These are phyloP conservation scores for Synanceia verrucosa DNA, from an alignment of 2,797 vertebrate species.

Conservation along the genomic window DNA sequence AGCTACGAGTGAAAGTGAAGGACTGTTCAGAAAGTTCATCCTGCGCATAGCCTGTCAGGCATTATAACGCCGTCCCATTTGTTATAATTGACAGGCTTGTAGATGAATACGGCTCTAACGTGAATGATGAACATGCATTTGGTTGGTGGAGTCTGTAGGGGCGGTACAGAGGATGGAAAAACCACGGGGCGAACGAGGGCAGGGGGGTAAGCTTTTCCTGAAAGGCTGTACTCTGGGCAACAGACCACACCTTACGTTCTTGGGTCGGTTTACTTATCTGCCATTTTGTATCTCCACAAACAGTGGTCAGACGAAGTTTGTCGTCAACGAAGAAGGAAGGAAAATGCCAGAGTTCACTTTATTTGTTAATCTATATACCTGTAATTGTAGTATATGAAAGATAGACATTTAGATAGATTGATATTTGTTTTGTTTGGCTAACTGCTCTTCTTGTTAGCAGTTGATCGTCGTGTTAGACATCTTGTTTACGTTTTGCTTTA, in stretches of 20 bases:
- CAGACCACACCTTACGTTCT: not conserved
- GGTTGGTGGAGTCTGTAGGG: not conserved
- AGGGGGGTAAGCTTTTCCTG: conserved; percentile 13
- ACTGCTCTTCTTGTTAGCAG: not conserved
- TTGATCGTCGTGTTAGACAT: not conserved
- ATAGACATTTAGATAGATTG: not conserved
- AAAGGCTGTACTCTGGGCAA: not conserved
- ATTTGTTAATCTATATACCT: not conserved
- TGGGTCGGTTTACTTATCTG: conserved; percentile 36
- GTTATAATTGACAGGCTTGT: not conserved
- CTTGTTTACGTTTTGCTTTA: conserved; percentile 59
- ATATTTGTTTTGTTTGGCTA: not conserved
- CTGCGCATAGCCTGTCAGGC: not conserved
- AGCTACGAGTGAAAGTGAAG: too few species aligned
- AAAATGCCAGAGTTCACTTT: not conserved
- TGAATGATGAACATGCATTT: not conserved
- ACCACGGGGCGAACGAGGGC: fast-evolving
- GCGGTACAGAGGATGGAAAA: not conserved
- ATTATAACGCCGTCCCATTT: fast-evolving
- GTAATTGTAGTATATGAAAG: not conserved
- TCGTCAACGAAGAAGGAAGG: conserved; percentile 5
- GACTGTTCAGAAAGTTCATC: fast-evolving
- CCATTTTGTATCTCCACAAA: conserved; percentile 74
- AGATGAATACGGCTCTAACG: fast-evolving
- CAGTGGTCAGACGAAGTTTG: conserved; percentile 12